Base-by-base conservation (phyloP, 2,888 invertebrate species). In the Acanthacorydalis orientalis region DNA sequence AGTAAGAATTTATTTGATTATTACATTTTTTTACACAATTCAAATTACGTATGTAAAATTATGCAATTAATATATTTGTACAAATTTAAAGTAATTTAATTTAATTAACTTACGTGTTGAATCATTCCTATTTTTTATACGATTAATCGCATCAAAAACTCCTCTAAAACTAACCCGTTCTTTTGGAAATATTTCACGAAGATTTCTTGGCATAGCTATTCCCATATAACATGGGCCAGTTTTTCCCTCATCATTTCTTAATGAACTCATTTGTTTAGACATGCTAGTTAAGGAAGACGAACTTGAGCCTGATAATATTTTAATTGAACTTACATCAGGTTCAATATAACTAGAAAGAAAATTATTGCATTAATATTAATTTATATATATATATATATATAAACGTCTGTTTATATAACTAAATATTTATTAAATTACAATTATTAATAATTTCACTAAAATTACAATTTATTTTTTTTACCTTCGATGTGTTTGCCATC, bases 131-230 rank as follows among this genome's bases (percentile, higher is more conserved):
- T 6, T 23, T 23, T 23, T 23, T 23, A 23, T 23, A 23, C 23
- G 23, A 23, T 23, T 23, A 23, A 4, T 23, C 6, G 23, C 23
- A 23, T 23, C 23, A 23, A 23, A 23, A 23, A 23, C 23, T 23
- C 3, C 23, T 23, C 23, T 23, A 23, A 23, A 23, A 37, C 10
- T 47, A 43, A 49, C 42, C 48, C 53, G 51, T 50, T 72, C 64
- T 62, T 70, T 70, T 40, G 79, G 77, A 65, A 84, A 84, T 49
- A 86, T 69, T 57, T 78, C 75, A 50, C 68, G 65, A 37, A 86
- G 68, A 57, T 75, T 76, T 48, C 73, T 68, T 7, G 88, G 86
- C 54, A 87, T 68, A 59, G 82, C 76, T 49, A 88, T 77, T 16
- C 87, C 87, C 69, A 83, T 75, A 59, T 81, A 83, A 53, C 73